phyloP scores from a whole-genome alignment of 2,113 vertebrate genomes.

The Picathartes gymnocephalus region DNA sequence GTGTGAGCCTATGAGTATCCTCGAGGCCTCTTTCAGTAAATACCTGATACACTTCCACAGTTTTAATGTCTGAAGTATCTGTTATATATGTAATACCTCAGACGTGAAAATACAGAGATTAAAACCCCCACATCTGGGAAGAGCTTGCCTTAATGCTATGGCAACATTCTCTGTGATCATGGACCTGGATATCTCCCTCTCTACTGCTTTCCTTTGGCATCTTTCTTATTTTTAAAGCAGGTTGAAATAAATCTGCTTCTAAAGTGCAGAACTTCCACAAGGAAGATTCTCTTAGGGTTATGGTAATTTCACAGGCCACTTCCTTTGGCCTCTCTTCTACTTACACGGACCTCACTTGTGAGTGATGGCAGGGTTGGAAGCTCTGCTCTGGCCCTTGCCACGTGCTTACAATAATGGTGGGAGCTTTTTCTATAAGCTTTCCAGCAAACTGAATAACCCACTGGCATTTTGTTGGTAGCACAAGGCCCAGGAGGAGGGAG shows the following conservation, averaged over 20 bases:
- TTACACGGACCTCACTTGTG: neutral
- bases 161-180: neutral
- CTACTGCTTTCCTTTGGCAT: neutral
- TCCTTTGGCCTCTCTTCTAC: neutral
- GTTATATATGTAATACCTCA: neutral
- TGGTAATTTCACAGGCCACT: neutral
- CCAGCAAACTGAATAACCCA: neutral
- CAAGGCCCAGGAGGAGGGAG: neutral
- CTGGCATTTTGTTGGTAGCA: neutral
- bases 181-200: neutral
- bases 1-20: neutral
- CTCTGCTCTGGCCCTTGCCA: neutral
- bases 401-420: accelerated
- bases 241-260: neutral
- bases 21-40: neutral
- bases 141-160: neutral
- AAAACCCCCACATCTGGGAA: neutral
- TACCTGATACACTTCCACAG: neutral
- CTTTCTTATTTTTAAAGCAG: neutral
- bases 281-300: neutral
- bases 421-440: neutral
- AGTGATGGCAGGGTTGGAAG: accelerated
- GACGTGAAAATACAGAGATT: neutral
- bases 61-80: neutral
- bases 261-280: neutral